Evolutionary conservation across 2,888 invertebrate genomes (phyloP), one percentile per base, ranked within the genome.

Genomic region (Drosophila demipolita): DNA sequence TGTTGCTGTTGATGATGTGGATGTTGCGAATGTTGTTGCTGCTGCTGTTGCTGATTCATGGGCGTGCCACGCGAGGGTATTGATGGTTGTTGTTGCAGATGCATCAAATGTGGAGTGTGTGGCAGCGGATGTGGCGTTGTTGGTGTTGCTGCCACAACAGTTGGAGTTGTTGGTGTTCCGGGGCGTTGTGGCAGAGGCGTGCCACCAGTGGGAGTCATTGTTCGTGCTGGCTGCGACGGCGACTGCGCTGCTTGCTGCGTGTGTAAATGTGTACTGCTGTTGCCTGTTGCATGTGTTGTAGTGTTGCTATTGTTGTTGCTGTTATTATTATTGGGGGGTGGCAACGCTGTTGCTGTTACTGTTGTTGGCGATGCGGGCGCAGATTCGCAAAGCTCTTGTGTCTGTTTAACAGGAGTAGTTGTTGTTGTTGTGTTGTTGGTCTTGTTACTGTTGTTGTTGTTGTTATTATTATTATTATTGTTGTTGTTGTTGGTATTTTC

Each of bases 401-500:
- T 78, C 73, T 85, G 87, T 87, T 87, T 87, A 65, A 79, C 68
- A 82, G 89, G 85, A 89, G 89, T 85, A 60, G 66, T 74, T 76
- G 88, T 70, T 79, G 78, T 80, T 78, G 79, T 78, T 78, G 79
- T 82, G 73, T 75, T 86, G 75, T 79, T 83, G 82, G 64, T 55
- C 49, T 84, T 84, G 76, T 71, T 78, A 66, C 58, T 80, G 64
- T 58, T 69, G 66, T 73, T 87, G 62, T 72, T 85, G 64, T 70
- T 82, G 66, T 70, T 50, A 38, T 65, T 68, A 26, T 26, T 26
- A 26, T 26, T 29, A 29, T 29, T 53, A 48, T 61, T 23, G 23
- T 72, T 83, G 59, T 70, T 83, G 81, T 80, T 90, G 80, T 87
- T 84, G 67, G 78, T 82, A 76, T 89, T 89, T 80, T 85, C 85